phyloP scores from a whole-genome alignment of 2,797 vertebrate species.

The Anniella stebbinsi region DNA sequence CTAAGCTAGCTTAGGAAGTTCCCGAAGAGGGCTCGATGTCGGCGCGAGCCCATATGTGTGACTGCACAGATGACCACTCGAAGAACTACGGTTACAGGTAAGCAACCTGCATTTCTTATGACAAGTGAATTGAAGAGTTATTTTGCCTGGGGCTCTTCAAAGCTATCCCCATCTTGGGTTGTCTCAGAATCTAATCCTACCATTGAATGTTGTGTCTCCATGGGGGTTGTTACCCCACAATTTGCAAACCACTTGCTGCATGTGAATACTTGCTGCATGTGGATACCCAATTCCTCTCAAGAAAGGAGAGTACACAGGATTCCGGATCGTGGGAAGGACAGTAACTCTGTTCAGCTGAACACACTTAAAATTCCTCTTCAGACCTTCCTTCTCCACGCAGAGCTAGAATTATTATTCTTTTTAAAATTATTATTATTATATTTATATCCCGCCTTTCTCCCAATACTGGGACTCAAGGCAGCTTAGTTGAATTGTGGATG shows the following conservation, averaged over 20 bases:
- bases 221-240: neutral
- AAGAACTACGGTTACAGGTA: too few relatives aligned
- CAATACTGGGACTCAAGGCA: too few relatives aligned
- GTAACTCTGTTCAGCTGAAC: neutral
- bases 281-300: neutral
- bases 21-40: too few relatives aligned
- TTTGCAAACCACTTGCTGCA: neutral
- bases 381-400: too few relatives aligned
- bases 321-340: neutral
- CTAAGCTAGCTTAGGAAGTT: too few relatives aligned
- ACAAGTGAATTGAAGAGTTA: neutral
- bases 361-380: neutral
- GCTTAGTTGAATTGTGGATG: neutral
- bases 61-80: too few relatives aligned
- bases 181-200: neutral
- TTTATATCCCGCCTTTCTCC: too few relatives aligned
- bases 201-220: neutral
- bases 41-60: too few relatives aligned
- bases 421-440: too few relatives aligned
- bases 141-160: neutral
- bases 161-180: neutral
- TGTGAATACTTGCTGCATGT: neutral
- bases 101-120: too few relatives aligned
- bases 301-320: neutral
- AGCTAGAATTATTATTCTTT: too few relatives aligned